These are phyloP conservation scores for Indicator indicator DNA, from an alignment of 2,113 vertebrate species.

Conservation along the genomic window DNA sequence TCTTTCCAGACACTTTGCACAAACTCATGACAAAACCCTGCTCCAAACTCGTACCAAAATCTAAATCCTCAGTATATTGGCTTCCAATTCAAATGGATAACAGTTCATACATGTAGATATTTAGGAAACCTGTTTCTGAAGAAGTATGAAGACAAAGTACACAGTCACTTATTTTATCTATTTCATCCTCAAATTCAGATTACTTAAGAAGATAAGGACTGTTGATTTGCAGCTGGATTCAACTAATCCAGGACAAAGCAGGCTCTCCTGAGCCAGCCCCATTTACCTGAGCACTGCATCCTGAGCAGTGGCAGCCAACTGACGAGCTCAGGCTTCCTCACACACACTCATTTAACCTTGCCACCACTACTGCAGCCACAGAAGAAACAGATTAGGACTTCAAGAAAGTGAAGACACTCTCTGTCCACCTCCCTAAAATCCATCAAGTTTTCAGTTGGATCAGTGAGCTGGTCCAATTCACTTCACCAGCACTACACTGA, in stretches of 20 bases:
- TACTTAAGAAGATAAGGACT: not conserved
- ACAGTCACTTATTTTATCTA: not conserved
- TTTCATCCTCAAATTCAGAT: not conserved
- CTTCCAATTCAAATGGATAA: not conserved
- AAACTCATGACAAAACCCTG: not conserved
- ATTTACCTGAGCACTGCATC: not conserved
- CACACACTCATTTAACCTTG: not conserved
- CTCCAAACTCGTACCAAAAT: not conserved
- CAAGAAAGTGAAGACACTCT: not conserved
- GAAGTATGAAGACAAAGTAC: not conserved
- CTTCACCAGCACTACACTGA: not conserved
- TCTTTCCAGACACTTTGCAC: not conserved
- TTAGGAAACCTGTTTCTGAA: not conserved
- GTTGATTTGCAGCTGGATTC: not conserved
- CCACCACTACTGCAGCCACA: not conserved
- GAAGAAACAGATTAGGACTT: not conserved
- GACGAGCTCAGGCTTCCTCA: not conserved
- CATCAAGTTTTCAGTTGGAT: not conserved
- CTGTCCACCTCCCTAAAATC: not conserved
- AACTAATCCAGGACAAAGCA: not conserved
- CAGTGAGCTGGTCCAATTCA: not conserved
- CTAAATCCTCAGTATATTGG: not conserved
- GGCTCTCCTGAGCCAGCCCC: rapidly evolving
- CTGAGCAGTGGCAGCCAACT: not conserved
- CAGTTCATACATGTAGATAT: not conserved